Percentiles rank a stretch among this genome's conserved stretches.
Evolutionary conservation across 1,140 invertebrate species (phyloP).

Genomic region (Drosophila miranda): DNA sequence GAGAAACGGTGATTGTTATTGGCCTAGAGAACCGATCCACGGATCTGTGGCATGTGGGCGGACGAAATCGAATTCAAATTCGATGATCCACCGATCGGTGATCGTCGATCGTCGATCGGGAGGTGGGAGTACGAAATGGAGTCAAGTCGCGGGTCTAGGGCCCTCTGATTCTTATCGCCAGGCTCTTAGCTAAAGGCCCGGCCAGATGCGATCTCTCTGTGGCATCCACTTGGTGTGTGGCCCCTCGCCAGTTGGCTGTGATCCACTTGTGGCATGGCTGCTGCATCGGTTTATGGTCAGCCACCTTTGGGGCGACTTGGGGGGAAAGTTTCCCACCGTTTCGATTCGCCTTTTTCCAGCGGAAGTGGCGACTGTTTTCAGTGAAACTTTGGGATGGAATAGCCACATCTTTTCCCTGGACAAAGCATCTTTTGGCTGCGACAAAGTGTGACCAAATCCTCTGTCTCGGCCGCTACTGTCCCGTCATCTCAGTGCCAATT

Average conservation of each 20-base stretch:
- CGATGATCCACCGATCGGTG: slow-evolving; percentile 21
- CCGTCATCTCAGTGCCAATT: slow-evolving; percentile 45
- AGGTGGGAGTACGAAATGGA: slow-evolving; percentile 20
- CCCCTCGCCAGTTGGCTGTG: slow-evolving; percentile 29
- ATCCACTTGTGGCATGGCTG: slow-evolving; percentile 40
- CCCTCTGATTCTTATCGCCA: slow-evolving; percentile 64
- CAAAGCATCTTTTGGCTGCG: not conserved
- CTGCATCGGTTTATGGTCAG: slow-evolving; percentile 32
- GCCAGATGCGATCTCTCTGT: slow-evolving; percentile 20
- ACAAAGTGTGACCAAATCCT: slow-evolving; percentile 20
- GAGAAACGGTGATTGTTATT: slow-evolving; percentile 66
- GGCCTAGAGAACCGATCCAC: slow-evolving; percentile 65
- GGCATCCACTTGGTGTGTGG: slow-evolving; percentile 52
- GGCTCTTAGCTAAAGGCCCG: slow-evolving; percentile 69
- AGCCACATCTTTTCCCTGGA: not conserved
- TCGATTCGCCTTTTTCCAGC: slow-evolving; percentile 14
- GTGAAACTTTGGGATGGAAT: not conserved
- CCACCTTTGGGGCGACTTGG: slow-evolving; percentile 66
- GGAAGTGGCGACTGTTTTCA: slow-evolving; percentile 5
- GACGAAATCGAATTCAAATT: slow-evolving; percentile 68
- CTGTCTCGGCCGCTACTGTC: not conserved
- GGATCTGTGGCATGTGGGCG: slow-evolving; percentile 51
- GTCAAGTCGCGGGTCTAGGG: slow-evolving; percentile 51
- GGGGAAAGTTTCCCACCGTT: slow-evolving; percentile 46
- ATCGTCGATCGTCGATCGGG: slow-evolving; percentile 15